phyloP scores from a whole-genome alignment of 2,113 vertebrate genomes.

The Leuciscus idus region DNA sequence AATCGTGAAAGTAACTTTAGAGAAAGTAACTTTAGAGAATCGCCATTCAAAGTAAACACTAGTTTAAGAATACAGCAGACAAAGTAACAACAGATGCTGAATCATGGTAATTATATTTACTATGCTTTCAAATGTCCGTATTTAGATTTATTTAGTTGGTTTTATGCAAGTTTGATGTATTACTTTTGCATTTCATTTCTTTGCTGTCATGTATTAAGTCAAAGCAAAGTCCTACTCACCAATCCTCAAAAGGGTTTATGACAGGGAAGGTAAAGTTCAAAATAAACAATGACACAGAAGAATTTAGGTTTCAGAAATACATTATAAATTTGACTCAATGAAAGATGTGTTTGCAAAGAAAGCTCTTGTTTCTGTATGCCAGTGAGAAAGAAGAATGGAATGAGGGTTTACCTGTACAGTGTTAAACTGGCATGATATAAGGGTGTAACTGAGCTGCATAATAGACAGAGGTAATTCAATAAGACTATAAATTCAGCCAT shows the following conservation, averaged over 20 bases:
- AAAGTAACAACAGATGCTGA: not conserved
- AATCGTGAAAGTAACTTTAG: not conserved
- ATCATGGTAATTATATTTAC: not conserved
- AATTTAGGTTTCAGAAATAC: not conserved
- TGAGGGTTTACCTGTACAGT: not conserved
- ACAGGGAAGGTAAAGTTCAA: constrained; percentile 40
- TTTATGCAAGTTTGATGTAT: not conserved
- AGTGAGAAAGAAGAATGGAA: constrained; percentile 18
- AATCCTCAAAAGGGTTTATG: constrained; percentile 8
- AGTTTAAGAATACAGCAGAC: not conserved
- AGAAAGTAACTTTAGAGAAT: not conserved
- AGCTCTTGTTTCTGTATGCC: not conserved
- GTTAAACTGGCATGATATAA: not conserved
- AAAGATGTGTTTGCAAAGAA: not conserved
- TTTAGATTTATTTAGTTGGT: too few species aligned
- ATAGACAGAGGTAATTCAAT: not conserved
- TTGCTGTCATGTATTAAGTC: not conserved
- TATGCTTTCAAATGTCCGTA: not conserved
- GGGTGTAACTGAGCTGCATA: constrained; percentile 9
- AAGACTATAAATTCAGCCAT: not conserved
- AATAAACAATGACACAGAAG: constrained; percentile 17
- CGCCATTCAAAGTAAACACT: not conserved
- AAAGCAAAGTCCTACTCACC: constrained; percentile 33
- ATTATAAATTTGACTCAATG: not conserved
- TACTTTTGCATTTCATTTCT: not conserved